Evolutionary conservation across 2,888 invertebrate genomes (phyloP).

Genomic region (Gerris lacustris): DNA sequence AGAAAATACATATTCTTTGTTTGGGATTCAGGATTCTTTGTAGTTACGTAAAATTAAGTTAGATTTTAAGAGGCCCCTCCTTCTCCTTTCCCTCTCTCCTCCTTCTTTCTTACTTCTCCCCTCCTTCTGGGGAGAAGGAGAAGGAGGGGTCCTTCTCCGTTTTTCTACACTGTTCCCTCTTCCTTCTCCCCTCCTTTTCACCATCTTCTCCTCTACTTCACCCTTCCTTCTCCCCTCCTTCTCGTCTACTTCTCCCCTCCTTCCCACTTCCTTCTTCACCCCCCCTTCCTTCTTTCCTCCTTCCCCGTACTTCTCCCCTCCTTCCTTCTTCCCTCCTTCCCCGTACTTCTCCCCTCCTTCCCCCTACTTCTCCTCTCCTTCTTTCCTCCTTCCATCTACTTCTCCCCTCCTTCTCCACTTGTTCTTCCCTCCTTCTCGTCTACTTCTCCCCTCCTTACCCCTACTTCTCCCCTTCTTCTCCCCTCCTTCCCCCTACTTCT

Average conservation of each 20-base stretch:
- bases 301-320: background rate
- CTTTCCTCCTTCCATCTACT: background rate
- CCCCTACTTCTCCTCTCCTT: background rate
- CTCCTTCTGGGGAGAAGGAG: no score
- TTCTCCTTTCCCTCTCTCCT: no score
- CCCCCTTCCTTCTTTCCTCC: slow-evolving; percentile 1
- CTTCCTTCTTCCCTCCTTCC: background rate
- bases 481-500: background rate
- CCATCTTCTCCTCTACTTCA: background rate
- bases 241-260: background rate
- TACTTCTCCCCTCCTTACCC: background rate
- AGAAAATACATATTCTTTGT: no score
- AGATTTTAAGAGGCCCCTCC: no score
- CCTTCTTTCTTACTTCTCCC: no score
- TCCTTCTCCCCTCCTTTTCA: background rate
- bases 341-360: background rate
- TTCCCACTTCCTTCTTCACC: background rate
- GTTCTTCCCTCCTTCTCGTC: background rate
- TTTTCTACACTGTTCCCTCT: background rate
- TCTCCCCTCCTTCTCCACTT: background rate
- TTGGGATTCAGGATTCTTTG: no score
- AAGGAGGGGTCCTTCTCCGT: no score
- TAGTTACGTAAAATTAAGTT: no score
- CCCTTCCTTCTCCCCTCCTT: background rate
- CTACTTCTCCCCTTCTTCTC: background rate